phyloP scores from a whole-genome alignment of 2,888 invertebrate species.

The Syritta pipiens region DNA sequence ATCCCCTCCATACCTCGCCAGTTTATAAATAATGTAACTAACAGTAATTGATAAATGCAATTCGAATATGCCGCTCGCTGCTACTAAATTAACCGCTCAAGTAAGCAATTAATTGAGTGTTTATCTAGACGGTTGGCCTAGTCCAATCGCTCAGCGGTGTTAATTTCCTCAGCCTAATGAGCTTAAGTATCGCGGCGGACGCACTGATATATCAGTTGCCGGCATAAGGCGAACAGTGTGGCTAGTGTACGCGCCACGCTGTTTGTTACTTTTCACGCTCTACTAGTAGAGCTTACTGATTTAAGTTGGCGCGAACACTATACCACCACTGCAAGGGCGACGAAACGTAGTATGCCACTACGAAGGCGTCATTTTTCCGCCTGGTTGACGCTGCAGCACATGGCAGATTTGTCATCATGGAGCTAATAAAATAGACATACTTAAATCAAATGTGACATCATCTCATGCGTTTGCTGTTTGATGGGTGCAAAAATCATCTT shows the following conservation, averaged over 20 bases:
- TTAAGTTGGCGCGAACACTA: slow-evolving; percentile 41
- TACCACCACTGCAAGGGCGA: slow-evolving; percentile 38
- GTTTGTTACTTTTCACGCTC: slow-evolving; percentile 67
- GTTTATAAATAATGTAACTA: slow-evolving; percentile 41
- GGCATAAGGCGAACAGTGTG: slow-evolving; percentile 15
- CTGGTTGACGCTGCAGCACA: slow-evolving; percentile 31
- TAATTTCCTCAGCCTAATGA: slow-evolving; percentile 61
- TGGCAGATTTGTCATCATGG: slow-evolving; percentile 44
- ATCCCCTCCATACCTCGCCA: background rate
- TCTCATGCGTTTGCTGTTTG: slow-evolving; percentile 16
- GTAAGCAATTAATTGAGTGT: slow-evolving; percentile 59
- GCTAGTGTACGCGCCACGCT: no score
- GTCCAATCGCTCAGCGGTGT: slow-evolving; percentile 56
- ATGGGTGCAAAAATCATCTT: slow-evolving; percentile 41
- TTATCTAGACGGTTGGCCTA: slow-evolving; percentile 43
- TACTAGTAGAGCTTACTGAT: slow-evolving; percentile 66
- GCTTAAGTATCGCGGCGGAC: slow-evolving; percentile 33
- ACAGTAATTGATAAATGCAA: slow-evolving; percentile 27
- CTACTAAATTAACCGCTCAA: slow-evolving; percentile 40
- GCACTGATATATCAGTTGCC: slow-evolving; percentile 17
- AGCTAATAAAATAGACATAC: slow-evolving; percentile 32
- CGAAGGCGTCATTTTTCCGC: slow-evolving; percentile 60
- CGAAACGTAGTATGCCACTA: slow-evolving; percentile 47
- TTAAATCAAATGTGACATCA: slow-evolving; percentile 58
- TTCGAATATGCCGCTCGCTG: slow-evolving; percentile 25